phyloP scores from a whole-genome alignment of 2,797 vertebrate genomes.

The Poeciliopsis turneri region DNA sequence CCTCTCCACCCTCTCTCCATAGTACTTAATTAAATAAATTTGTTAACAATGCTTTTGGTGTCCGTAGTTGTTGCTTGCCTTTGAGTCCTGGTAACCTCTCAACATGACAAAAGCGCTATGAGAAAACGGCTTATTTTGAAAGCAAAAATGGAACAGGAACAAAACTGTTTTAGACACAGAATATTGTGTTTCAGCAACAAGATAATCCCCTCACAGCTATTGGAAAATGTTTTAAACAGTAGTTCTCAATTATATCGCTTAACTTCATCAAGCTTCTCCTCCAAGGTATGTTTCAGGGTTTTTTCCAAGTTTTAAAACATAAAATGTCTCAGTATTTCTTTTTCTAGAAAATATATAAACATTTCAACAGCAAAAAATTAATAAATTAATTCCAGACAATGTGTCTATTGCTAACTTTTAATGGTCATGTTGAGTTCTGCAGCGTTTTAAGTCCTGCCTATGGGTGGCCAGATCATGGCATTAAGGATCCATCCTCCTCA shows the following conservation, averaged over 20 bases:
- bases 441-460: no score
- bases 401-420: neutral
- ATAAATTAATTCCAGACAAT: neutral
- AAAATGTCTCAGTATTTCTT: neutral
- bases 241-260: neutral
- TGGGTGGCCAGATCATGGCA: no score
- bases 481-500: no score
- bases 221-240: neutral
- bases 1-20: no score
- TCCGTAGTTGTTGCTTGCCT: no score
- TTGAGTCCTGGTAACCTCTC: no score
- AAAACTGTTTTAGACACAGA: neutral
- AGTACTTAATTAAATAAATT: no score
- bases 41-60: no score
- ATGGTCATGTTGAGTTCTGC: neutral
- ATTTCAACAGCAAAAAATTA: neutral
- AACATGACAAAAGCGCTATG: neutral
- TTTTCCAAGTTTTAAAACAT: neutral
- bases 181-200: neutral
- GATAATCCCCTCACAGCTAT: neutral
- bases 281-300: neutral
- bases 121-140: neutral
- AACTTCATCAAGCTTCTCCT: neutral
- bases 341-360: neutral
- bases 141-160: neutral